phyloP scores from a whole-genome alignment of 2,113 vertebrate genomes.

The Rhea pennata region DNA sequence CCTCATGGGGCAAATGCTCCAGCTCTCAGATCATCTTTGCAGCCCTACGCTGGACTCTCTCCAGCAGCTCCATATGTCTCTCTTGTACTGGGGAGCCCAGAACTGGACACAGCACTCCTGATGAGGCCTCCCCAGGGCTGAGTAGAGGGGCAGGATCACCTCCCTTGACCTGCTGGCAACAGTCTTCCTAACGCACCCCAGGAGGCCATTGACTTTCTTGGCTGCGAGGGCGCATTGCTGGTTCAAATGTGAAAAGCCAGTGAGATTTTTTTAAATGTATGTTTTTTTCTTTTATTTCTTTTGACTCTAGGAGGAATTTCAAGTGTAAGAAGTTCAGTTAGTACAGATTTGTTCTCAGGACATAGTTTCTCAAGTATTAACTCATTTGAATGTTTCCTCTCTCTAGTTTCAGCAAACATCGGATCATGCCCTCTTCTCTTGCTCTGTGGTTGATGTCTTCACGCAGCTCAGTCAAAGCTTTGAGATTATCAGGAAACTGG shows the following conservation, averaged over 20 bases:
- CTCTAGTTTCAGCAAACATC: slow-evolving; percentile 96
- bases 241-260: background rate
- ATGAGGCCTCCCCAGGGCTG: too few relatives aligned
- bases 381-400: background rate
- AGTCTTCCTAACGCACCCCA: too few relatives aligned
- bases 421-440: slow-evolving; percentile 97
- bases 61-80: too few relatives aligned
- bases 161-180: too few relatives aligned
- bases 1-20: too few relatives aligned
- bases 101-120: too few relatives aligned
- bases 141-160: too few relatives aligned
- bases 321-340: background rate
- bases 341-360: background rate
- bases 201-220: too few relatives aligned
- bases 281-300: background rate
- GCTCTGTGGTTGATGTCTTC: slow-evolving; percentile 98
- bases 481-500: slow-evolving; percentile 97
- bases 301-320: background rate
- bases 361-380: background rate
- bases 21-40: too few relatives aligned
- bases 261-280: background rate
- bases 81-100: too few relatives aligned
- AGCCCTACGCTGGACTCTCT: too few relatives aligned
- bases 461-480: slow-evolving; percentile 99
- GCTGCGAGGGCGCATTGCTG: too few relatives aligned